A percentile compares a stretch with the other conserved stretches of the same genome.
These are phyloP conservation scores for Drosophila pseudotakahashii DNA, from an alignment of 2,888 invertebrate genomes.

Conservation along the genomic window DNA sequence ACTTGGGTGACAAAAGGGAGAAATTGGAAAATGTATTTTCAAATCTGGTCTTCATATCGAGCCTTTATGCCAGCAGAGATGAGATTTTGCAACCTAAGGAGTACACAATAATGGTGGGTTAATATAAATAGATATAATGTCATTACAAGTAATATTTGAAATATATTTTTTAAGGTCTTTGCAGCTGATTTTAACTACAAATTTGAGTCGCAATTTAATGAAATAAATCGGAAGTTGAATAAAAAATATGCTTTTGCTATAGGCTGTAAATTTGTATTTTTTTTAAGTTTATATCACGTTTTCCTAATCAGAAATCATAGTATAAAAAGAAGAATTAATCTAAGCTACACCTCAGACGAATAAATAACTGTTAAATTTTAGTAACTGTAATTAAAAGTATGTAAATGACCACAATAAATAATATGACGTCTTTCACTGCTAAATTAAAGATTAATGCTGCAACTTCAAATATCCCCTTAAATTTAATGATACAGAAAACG, in stretches of 20 bases:
- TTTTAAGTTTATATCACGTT: background rate
- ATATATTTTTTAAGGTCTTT: background rate
- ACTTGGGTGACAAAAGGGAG: background rate
- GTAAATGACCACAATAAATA: background rate
- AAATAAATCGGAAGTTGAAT: background rate
- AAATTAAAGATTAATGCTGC: slow-evolving; percentile 6
- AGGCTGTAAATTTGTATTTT: background rate
- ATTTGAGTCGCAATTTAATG: background rate
- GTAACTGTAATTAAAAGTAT: background rate
- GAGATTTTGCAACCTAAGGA: background rate
- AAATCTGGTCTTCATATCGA: background rate
- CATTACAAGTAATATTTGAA: background rate
- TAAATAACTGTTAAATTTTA: too few species aligned
- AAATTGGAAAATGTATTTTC: slow-evolving; percentile 2
- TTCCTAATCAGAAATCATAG: background rate
- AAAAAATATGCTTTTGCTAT: background rate
- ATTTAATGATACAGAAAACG: slow-evolving; percentile 62
- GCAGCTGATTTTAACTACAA: background rate
- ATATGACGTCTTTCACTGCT: background rate
- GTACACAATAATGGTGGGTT: slow-evolving; percentile 3
- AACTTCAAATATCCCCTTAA: slow-evolving; percentile 52
- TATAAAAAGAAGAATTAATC: background rate
- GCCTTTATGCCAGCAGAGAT: background rate
- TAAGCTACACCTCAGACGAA: background rate
- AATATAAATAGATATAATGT: background rate